Percentiles rank a stretch among this genome's conserved stretches.
Conservation (phyloP, 2,888 invertebrate species). For the Rotaria magnacalcarata region DNA sequence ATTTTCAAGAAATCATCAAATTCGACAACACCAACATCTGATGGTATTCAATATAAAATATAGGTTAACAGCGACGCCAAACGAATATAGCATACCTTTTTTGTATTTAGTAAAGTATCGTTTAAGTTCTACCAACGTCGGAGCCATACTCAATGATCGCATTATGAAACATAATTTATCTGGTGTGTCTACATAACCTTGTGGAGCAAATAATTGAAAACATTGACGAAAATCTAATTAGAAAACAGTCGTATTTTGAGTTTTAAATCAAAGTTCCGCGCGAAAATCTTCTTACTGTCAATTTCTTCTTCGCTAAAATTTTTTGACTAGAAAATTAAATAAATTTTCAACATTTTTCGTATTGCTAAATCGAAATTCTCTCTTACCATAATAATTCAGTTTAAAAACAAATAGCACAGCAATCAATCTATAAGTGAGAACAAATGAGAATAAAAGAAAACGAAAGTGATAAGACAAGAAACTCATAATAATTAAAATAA, state of each 20-base stretch:
- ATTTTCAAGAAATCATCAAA: conserved; percentile 91
- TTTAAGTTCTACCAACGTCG: conserved; percentile 81
- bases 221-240: conserved; percentile 85
- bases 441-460: background rate
- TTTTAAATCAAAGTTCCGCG: background rate
- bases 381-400: background rate
- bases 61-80: background rate
- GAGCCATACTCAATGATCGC: conserved; percentile 86
- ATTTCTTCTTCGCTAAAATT: conserved; percentile 90
- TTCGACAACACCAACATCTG: conserved; percentile 51
- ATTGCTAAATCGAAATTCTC: background rate
- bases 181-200: conserved; percentile 76
- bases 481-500: background rate
- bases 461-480: background rate
- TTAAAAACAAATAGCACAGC: background rate
- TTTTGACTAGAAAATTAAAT: conserved; percentile 68
- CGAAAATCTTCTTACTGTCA: conserved; percentile 69
- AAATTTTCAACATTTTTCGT: background rate
- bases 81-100: conserved; percentile 41
- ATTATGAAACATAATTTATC: conserved; percentile 88
- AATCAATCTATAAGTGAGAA: background rate
- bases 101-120: conserved; percentile 68
- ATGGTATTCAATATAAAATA: background rate
- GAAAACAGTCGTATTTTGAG: background rate
- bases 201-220: conserved; percentile 79